Evolutionary conservation across 2,113 vertebrate genomes (phyloP), one percentile per base, ranked within the genome.

Genomic region (Brachypteracias leptosomus): DNA sequence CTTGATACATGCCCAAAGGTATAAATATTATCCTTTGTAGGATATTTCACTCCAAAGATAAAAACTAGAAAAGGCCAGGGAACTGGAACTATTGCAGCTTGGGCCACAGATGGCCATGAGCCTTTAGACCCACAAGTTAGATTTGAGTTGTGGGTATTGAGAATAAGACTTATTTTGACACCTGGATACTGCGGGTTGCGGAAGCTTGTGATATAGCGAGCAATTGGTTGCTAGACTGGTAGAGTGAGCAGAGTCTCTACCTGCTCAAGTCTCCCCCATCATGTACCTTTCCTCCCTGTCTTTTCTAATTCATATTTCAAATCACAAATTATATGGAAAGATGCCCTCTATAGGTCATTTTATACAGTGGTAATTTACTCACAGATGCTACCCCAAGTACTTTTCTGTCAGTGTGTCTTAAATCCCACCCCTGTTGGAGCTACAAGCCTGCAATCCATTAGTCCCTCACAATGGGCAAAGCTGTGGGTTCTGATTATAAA

Each of bases 1-100:
- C 2, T n/a, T 4, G 38, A 3, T 38, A 4, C 0, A 0, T 36
- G 11, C 19, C 20, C 13, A 14, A 33, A 59, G 24, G 4, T 77
- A 52, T 9, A 35, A 77, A 65, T 0, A 0, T 22, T 20, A 80
- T 5, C 5, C 6, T 76, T 44, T 3, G 6, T 9, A 71, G 25
- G 15, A 19, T 22, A 82, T 85, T 77, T 57, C 21, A 28, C 11
- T 71, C 14, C 35, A 9, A 81, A 52, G 31, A 46, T 49, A 62
- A 68, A n/a, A 88, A 38, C 6, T 17, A 52, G 29, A 65, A 47
- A 29, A 44, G 26, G 6, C 9, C 12, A 13, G 14, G 33, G n/a
- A 83, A 16, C 8, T 52, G 13, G 10, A 82, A 24, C 9, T 36
- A 52, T 28, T 68, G 9, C 10, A 47, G 10, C 10, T 35, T 65